Base-by-base conservation (phyloP, 2,888 invertebrate species). In the Lissonota sp. region DNA sequence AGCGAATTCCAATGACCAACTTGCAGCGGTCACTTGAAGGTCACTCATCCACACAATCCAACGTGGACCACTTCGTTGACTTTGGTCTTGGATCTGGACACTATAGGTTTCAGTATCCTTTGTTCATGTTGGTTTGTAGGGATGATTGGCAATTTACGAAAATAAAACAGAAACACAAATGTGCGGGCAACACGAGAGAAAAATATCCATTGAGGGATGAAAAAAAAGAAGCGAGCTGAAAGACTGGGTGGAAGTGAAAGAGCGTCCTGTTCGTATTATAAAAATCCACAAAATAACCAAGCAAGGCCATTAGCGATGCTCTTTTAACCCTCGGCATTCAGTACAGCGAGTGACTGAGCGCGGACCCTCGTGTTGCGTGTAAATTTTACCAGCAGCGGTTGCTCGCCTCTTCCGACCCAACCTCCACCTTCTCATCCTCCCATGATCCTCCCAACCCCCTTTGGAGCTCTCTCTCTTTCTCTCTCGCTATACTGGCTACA, bases 221-320 rank as follows among this genome's bases (percentile, higher is more conserved):
- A 78, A 58, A 77, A 64, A 55, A 66, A n/a, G n/a, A 76, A 55
- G 73, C 70, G 46, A 62, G 76, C 79, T 26, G 26, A 26, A 26
- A 26, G 26, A 26, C 26, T 6, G 83, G 83, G 83, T 84, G 79
- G 76, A 80, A 26, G 26, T 26, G 26, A 26, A 77, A 76, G 77
- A 70, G 78, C 66, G 78, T 77, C 80, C 80, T 84, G 85, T 84
- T 88, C 88, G 90, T 90, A 91, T 90, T 91, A 92, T 91, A 92
- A 92, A 92, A 92, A 92, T 92, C 92, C 92, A 91, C 92, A 92
- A 92, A 92, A 92, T 92, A 92, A 91, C 92, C 91, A 90, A 91
- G 91, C 90, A 89, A 90, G 91, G 91, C 90, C 92, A 92, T 92
- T 92, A 92, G 92, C 90, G 88, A 92, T 92, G 92, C 92, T 92